phyloP scores from a whole-genome alignment of 1,140 invertebrate genomes.

The Bilobella aurantiaca region DNA sequence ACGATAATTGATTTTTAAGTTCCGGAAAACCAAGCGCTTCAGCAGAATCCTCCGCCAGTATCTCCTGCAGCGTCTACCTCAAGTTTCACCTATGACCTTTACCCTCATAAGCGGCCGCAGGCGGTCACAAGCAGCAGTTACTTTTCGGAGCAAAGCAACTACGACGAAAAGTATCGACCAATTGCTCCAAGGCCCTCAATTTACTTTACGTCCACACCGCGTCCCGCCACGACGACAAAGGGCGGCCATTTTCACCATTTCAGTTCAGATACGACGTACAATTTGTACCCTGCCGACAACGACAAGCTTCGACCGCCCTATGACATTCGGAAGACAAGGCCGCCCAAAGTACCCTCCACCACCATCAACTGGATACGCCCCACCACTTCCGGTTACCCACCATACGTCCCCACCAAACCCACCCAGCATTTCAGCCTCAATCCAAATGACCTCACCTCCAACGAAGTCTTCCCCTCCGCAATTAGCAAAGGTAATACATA shows the following conservation, averaged over 20 bases:
- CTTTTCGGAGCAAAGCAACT: neutral
- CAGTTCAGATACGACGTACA: too few species aligned
- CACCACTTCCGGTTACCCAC: neutral
- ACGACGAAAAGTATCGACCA: constrained; percentile 5
- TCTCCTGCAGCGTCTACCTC: neutral
- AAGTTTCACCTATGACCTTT: constrained; percentile 7
- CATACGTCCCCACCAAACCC: neutral
- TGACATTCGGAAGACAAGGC: neutral
- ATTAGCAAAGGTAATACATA: neutral
- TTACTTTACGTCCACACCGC: neutral
- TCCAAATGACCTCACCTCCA: neutral
- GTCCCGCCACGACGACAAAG: neutral
- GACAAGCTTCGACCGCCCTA: neutral
- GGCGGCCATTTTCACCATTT: too few species aligned
- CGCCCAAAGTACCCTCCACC: neutral
- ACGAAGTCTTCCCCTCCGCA: neutral
- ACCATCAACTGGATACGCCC: neutral
- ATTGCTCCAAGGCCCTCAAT: neutral
- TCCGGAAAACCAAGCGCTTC: neutral
- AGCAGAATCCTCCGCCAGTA: neutral
- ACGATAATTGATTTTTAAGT: neutral
- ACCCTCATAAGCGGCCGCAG: neutral
- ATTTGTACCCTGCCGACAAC: neutral
- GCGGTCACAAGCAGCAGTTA: neutral
- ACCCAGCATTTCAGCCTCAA: neutral